Conservation (phyloP, 2,797 vertebrate genomes). For the Parauchenoglanis punctatus region DNA sequence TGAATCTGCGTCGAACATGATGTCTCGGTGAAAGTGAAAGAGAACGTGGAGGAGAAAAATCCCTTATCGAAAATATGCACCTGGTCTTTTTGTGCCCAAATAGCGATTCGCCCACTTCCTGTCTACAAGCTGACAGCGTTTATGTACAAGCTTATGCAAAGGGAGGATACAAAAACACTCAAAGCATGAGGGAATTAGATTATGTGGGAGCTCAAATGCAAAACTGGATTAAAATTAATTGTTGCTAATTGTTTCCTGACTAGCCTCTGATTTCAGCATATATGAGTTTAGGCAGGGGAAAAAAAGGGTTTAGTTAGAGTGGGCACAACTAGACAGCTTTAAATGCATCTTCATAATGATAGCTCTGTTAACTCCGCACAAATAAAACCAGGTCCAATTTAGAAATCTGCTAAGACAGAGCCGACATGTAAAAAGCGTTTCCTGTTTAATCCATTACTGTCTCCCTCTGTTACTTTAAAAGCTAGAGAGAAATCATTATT, state of each 20-base stretch:
- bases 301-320: neutral
- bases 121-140: neutral
- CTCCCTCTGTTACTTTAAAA: neutral
- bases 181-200: conserved; percentile 8
- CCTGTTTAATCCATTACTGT: conserved; percentile 37
- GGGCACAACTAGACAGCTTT: neutral
- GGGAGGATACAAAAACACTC: conserved; percentile 4
- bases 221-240: conserved; percentile 39
- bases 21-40: neutral
- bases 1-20: neutral
- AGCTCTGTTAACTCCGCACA: neutral
- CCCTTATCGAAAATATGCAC: conserved; percentile 35
- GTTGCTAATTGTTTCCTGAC: conserved; percentile 16
- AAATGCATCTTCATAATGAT: neutral
- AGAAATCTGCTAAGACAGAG: neutral
- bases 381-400: neutral
- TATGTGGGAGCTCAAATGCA: conserved; percentile 18
- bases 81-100: neutral
- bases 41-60: neutral
- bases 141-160: conserved; percentile 4
- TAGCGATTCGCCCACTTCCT: conserved; percentile 20
- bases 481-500: conserved; percentile 50
- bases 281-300: neutral
- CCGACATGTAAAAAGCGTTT: neutral
- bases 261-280: conserved; percentile 15